These are phyloP conservation scores for Bombylius major DNA, from an alignment of 2,888 invertebrate genomes.

Conservation along the genomic window DNA sequence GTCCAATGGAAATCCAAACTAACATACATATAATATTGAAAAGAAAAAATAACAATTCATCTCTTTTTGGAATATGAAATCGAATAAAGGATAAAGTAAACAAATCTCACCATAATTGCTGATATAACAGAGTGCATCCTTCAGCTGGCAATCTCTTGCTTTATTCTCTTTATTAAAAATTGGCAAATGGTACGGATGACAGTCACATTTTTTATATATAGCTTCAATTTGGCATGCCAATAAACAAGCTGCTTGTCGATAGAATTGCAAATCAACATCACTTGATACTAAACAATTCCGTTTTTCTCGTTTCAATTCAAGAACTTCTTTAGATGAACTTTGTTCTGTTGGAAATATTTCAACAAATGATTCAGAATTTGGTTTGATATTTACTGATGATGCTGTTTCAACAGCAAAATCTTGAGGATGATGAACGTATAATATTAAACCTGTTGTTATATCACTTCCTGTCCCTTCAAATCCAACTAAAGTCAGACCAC, in stretches of 20 bases:
- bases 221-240: constrained; percentile 28
- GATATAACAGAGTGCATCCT: constrained; percentile 29
- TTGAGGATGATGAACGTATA: constrained; percentile 33
- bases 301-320: constrained; percentile 28
- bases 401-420: constrained; percentile 32
- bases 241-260: constrained; percentile 31
- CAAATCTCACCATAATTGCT: constrained; percentile 24
- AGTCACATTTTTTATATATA: constrained; percentile 28
- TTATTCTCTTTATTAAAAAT: constrained; percentile 15
- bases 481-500: constrained; percentile 30
- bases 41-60: too few species aligned
- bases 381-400: constrained; percentile 28
- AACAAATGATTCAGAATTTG: constrained; percentile 32
- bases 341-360: constrained; percentile 32
- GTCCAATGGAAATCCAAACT: too few species aligned
- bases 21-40: too few species aligned
- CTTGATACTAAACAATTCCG: constrained; percentile 31
- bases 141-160: constrained; percentile 27
- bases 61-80: too few species aligned
- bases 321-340: constrained; percentile 28
- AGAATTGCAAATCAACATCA: constrained; percentile 26
- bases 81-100: too few species aligned
- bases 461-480: constrained; percentile 30
- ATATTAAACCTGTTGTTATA: constrained; percentile 30
- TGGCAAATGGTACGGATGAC: constrained; percentile 33